Base-by-base conservation (phyloP, 2,888 invertebrate genomes). In the Pristionchus maxplancki region DNA sequence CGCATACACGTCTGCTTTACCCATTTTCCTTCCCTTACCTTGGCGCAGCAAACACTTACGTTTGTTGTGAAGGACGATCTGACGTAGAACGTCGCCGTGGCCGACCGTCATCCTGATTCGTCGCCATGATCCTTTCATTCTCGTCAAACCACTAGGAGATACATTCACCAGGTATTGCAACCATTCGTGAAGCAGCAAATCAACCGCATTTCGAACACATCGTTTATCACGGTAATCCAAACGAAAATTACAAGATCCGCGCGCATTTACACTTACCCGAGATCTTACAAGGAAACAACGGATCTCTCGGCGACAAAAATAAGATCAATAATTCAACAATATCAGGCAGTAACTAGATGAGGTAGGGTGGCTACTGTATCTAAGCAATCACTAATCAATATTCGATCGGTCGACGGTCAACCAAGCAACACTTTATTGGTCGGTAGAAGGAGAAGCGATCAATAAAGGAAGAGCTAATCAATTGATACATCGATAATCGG, bases 321-420 rank as follows among this genome's bases (percentile, higher is more conserved):
- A 82, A 82, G 20, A 82, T 82, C 53, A 20, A 82, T 50, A 82
- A 78, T 71, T 71, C 74, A 78, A 78, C 44, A 78, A 78, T 78
- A 44, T 71, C 37, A 11, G 37, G 37, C 37, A 78, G 44, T 13
- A 78, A 78, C 24, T 40, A 37, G 31, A 67, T 11, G 24, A 71
- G 31, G 64, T 48, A 8, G 8, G 48, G 48, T 4, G 71, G 37
- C 67, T 71, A 78, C 24, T 44, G 44, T 44, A n/a, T n/a, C 74
- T 78, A n/a, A n/a, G 17, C 37, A n/a, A 44, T 44, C 74, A 78
- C 44, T n/a, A 53, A 20, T 53, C 17, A 53, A 53, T 53, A 53
- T 6, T 53, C 53, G 53, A 53, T 48, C 4, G n/a, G n/a, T n/a
- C n/a, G n/a, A n/a, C n/a, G n/a, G n/a, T n/a, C n/a, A n/a, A n/a